These are phyloP conservation scores for Drosophila yooni DNA, from an alignment of 2,888 invertebrate genomes.

Conservation along the genomic window DNA sequence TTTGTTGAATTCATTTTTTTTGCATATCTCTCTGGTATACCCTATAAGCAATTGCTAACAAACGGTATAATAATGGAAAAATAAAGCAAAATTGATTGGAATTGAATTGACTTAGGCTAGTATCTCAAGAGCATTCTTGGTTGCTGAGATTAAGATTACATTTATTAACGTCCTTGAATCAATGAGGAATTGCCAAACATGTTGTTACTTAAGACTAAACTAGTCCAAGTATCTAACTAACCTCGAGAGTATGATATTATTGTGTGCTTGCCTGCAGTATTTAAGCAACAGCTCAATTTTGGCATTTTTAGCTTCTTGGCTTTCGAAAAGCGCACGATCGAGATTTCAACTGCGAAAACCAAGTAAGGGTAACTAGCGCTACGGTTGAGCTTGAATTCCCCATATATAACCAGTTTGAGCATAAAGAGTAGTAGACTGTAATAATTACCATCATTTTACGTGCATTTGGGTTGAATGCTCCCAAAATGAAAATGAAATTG, in stretches of 20 bases:
- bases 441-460: constrained; percentile 56
- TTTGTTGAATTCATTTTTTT: background rate
- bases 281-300: constrained; percentile 8
- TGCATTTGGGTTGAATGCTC: constrained; percentile 67
- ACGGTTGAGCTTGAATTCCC: constrained; percentile 53
- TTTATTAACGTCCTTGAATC: background rate
- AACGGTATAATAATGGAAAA: background rate
- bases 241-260: background rate
- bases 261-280: background rate
- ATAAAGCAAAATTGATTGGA: background rate
- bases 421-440: constrained; percentile 49
- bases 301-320: constrained; percentile 30
- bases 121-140: background rate
- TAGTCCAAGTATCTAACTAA: constrained; percentile 1
- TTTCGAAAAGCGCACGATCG: constrained; percentile 24
- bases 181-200: background rate
- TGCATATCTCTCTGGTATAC: background rate
- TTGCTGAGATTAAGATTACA: background rate
- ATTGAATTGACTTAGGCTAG: background rate
- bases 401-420: constrained; percentile 48
- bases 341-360: constrained; percentile 27
- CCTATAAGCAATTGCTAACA: constrained; percentile 1
- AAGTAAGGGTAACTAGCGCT: constrained; percentile 51
- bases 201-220: background rate
- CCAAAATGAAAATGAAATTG: constrained; percentile 65